phyloP scores from a whole-genome alignment of 2,797 vertebrate species.

The Chiroxiphia lanceolata region DNA sequence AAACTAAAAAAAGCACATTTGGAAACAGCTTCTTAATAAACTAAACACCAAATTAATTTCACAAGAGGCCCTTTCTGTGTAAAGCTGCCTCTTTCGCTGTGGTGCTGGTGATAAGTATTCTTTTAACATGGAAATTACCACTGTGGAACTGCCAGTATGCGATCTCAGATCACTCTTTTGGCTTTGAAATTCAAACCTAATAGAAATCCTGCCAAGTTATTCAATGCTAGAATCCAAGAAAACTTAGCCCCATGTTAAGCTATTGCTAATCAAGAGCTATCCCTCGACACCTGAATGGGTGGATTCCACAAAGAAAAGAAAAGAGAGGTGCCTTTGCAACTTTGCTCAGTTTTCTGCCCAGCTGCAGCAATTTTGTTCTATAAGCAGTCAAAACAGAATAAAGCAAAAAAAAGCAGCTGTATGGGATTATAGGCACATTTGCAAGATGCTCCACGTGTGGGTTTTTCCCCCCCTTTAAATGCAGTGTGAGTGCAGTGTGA shows the following conservation, averaged over 20 bases:
- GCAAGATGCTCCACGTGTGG: slow-evolving; percentile 72
- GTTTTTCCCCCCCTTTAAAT: slow-evolving; percentile 53
- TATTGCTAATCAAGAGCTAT: slow-evolving; percentile 53
- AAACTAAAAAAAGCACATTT: slow-evolving; percentile 38
- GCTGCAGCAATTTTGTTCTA: slow-evolving; percentile 59
- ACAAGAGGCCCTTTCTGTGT: slow-evolving; percentile 71
- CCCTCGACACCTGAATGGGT: slow-evolving; percentile 24
- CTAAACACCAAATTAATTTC: slow-evolving; percentile 74
- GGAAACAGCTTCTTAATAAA: slow-evolving; percentile 68
- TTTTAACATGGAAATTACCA: slow-evolving; percentile 77
- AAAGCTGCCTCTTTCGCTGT: slow-evolving; percentile 71
- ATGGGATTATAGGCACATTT: slow-evolving; percentile 71
- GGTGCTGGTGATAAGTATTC: slow-evolving; percentile 75
- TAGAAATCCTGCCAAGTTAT: slow-evolving; percentile 74
- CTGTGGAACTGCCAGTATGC: slow-evolving; percentile 74
- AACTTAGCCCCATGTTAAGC: slow-evolving; percentile 64
- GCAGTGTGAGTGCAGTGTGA: slow-evolving; percentile 77
- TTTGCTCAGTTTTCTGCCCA: slow-evolving; percentile 66
- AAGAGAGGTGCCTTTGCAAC: slow-evolving; percentile 41
- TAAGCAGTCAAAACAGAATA: slow-evolving; percentile 66
- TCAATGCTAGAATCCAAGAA: slow-evolving; percentile 71
- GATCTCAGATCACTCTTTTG: slow-evolving; percentile 77
- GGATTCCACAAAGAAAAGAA: slow-evolving; percentile 57
- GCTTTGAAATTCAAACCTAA: slow-evolving; percentile 76
- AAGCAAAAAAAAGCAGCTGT: slow-evolving; percentile 73